phyloP scores from a whole-genome alignment of 2,113 vertebrate genomes.

The Bos indicus region DNA sequence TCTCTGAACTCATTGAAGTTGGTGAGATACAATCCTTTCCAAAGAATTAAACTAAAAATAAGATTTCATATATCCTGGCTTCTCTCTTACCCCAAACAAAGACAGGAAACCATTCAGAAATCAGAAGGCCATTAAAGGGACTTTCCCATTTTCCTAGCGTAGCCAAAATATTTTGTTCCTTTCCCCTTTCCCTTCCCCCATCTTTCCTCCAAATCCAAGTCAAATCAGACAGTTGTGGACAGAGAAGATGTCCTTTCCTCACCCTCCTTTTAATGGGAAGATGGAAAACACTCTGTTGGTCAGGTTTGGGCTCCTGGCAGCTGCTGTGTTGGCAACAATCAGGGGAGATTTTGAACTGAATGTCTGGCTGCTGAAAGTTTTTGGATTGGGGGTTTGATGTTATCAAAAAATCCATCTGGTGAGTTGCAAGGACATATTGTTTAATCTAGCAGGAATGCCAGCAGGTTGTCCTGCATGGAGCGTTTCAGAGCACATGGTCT shows the following conservation, averaged over 20 bases:
- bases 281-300: conserved; percentile 50
- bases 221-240: conserved; percentile 55
- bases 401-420: conserved; percentile 68
- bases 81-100: conserved; percentile 1
- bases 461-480: conserved; percentile 46
- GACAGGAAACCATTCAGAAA: neutral
- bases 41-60: conserved; percentile 45
- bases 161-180: conserved; percentile 33
- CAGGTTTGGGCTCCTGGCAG: conserved; percentile 48
- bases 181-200: neutral
- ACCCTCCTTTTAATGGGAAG: conserved; percentile 18
- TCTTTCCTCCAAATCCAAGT: conserved; percentile 11
- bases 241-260: neutral
- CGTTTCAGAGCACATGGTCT: neutral
- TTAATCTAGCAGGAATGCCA: conserved; percentile 68
- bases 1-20: conserved; percentile 41
- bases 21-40: conserved; percentile 19
- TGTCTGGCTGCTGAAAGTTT: conserved; percentile 60
- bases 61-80: conserved; percentile 8
- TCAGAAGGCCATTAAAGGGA: conserved; percentile 10
- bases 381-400: conserved; percentile 63
- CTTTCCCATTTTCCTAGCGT: conserved; percentile 29
- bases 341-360: conserved; percentile 49
- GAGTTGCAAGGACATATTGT: conserved; percentile 52
- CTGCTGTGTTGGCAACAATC: conserved; percentile 65